Base-by-base conservation (phyloP, 1,140 invertebrate species). In the Drosophila rufa region DNA sequence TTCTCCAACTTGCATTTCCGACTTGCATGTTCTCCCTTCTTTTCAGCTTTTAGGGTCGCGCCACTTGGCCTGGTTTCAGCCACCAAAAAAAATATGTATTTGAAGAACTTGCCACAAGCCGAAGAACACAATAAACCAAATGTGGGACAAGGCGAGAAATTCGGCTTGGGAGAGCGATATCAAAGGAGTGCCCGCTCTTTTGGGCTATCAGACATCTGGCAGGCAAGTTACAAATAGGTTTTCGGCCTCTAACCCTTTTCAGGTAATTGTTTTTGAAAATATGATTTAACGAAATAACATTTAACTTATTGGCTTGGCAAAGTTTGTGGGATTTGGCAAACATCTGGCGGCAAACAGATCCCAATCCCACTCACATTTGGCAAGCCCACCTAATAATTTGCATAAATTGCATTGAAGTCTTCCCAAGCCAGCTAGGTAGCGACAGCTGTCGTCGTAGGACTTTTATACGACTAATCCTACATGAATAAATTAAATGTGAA, bases 401-500 rank as follows among this genome's bases (percentile, higher is more conserved):
- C 59, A 64, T 79, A 59, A 66, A 71, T 64, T 81, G 56, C 75
- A 73, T 53, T 53, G 45, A 70, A 66, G 43, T n/a, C 57, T 48
- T 71, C 40, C 42, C 57, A 38, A 51, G 73, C 33, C 74, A 48
- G 73, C 68, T 56, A 77, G 51, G 61, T 65, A 85, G 73, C 60
- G 61, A 73, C 68, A 79, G 68, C 80, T 75, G 79, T 77, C 74
- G 59, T 65, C 71, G 48, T 66, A 59, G 58, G 73, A 80, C 46
- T 48, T 43, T 38, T 58, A 50, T 77, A 38, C 70, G 48, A 19
- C 78, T 75, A 76, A 60, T 79, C 68, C 58, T 48, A 58, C 84
- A 67, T 83, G 83, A 68, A 87, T 89, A 89, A 73, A 87, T 83
- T 89, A 89, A 61, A 78, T 50, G 43, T 5, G 57, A 78, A 78